Conservation (phyloP, 2,113 vertebrate genomes). For the Ptilonorhynchus violaceus region DNA sequence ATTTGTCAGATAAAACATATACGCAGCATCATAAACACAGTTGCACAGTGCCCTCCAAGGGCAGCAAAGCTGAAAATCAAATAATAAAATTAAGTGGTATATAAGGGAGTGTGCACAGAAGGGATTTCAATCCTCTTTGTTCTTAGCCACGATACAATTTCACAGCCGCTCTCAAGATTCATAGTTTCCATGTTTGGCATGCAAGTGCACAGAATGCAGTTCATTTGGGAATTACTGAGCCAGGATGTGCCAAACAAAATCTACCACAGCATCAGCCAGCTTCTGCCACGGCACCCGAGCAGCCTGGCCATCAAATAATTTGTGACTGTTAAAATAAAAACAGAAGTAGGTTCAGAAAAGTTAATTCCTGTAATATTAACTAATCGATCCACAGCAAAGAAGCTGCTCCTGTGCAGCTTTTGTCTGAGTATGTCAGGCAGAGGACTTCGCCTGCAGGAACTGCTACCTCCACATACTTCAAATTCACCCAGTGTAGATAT, state of each 20-base stretch:
- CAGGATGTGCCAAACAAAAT: not conserved
- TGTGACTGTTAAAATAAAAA: not conserved
- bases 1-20: not conserved
- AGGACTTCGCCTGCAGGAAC: not conserved
- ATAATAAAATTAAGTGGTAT: constrained; percentile 47
- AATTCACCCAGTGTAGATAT: not conserved
- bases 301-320: not conserved
- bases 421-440: not conserved
- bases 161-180: constrained; percentile 28
- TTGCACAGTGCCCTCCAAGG: constrained; percentile 35
- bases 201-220: constrained; percentile 14
- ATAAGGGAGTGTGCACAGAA: not conserved
- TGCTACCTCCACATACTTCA: not conserved
- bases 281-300: not conserved
- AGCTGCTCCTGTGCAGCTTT: not conserved
- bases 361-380: not conserved
- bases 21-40: not conserved
- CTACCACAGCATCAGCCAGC: not conserved
- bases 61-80: constrained; percentile 26
- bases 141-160: constrained; percentile 32
- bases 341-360: not conserved
- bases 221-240: constrained; percentile 18
- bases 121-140: constrained; percentile 39
- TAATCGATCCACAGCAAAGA: not conserved
- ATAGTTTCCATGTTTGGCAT: constrained; percentile 25